These are phyloP conservation scores for Amphipoea lucens DNA, from an alignment of 2,888 invertebrate species.

Conservation along the genomic window DNA sequence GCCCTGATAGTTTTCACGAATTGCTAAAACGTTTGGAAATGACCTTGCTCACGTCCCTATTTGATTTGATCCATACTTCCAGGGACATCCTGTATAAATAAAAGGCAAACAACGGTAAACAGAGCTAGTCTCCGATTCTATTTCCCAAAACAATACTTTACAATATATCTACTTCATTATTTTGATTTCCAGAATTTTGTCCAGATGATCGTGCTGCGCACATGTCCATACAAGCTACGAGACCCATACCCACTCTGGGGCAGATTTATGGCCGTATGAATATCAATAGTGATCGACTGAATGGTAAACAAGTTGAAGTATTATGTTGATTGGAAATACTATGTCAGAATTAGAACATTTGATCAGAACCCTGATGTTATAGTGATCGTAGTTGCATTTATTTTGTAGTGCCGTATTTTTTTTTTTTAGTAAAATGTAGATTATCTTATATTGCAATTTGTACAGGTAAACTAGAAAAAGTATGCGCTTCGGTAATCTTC, in stretches of 20 bases:
- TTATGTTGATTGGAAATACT: slow-evolving; percentile 11
- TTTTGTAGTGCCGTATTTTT: fast-evolving
- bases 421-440: background rate
- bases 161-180: slow-evolving; percentile 25
- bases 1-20: too few species aligned
- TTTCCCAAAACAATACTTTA: slow-evolving; percentile 19
- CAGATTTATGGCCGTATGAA: slow-evolving; percentile 72
- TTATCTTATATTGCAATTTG: background rate
- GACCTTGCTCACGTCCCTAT: too few species aligned
- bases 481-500: background rate
- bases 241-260: slow-evolving; percentile 78
- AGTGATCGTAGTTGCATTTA: background rate
- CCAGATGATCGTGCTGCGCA: slow-evolving; percentile 65
- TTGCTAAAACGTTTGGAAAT: too few species aligned
- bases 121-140: background rate
- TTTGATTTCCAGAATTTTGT: slow-evolving; percentile 71
- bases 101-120: background rate
- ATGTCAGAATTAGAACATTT: slow-evolving; percentile 6
- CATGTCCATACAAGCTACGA: slow-evolving; percentile 66
- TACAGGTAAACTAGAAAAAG: background rate
- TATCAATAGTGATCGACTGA: slow-evolving; percentile 69
- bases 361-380: background rate
- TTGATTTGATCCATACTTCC: too few species aligned
- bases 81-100: too few species aligned
- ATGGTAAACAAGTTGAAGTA: slow-evolving; percentile 69